Percentiles rank a stretch among this genome's conserved stretches.
These are phyloP conservation scores for Tenthredo amoena DNA, from an alignment of 2,888 invertebrate species.

Conservation along the genomic window DNA sequence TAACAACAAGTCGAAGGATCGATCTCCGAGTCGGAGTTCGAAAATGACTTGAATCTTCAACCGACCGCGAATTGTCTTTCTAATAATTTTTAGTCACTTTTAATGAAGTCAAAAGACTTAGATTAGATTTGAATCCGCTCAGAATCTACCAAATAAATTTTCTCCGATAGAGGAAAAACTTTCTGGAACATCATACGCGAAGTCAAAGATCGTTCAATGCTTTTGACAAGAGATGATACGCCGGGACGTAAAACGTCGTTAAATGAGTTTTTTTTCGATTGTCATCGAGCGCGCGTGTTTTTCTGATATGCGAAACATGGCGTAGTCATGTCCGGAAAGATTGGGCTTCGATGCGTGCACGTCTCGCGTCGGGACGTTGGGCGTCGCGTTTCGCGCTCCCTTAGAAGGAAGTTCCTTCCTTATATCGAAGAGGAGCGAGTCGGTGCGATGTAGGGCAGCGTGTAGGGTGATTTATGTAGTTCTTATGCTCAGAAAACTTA, in stretches of 20 bases:
- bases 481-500: constrained; percentile 54
- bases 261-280: constrained; percentile 11
- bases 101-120: not conserved
- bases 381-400: constrained; percentile 12
- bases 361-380: not conserved
- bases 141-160: not conserved
- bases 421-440: not conserved
- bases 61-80: not conserved
- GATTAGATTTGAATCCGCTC: not conserved
- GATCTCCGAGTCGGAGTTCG: not conserved
- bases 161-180: not conserved
- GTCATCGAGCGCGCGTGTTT: not conserved
- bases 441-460: constrained; percentile 33
- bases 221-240: not conserved
- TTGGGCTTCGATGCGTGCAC: not conserved
- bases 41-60: not conserved
- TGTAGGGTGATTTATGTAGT: constrained; percentile 54
- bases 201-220: not conserved
- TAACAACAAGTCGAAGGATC: not conserved
- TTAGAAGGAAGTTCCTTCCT: constrained; percentile 16
- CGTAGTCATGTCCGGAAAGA: constrained; percentile 14
- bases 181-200: not conserved
- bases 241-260: not conserved
- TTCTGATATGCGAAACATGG: constrained; percentile 3
- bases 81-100: not conserved